phyloP scores from a whole-genome alignment of 92 coral and sea anemone genomes.

The Siderastrea siderea region DNA sequence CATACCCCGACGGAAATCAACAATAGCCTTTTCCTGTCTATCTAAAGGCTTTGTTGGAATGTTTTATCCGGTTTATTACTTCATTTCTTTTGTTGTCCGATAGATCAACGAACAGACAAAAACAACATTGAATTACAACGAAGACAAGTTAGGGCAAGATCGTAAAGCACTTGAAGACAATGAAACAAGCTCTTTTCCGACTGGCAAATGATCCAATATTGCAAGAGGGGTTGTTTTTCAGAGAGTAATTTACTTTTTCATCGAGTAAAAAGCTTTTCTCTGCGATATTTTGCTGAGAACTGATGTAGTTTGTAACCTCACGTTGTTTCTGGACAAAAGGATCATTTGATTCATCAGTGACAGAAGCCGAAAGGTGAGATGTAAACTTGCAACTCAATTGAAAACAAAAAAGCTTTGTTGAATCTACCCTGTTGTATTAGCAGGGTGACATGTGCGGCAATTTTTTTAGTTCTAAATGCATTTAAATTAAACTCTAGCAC shows the following conservation, averaged over 20 bases:
- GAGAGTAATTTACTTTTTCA: not conserved
- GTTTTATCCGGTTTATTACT: not conserved
- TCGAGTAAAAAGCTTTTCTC: not conserved
- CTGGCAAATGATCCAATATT: not conserved
- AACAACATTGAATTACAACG: not conserved
- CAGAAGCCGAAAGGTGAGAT: not conserved
- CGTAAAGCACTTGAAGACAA: not conserved
- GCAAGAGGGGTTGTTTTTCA: no score
- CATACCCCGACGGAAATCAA: not conserved
- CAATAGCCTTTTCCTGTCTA: constrained; percentile 7
- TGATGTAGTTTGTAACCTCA: not conserved
- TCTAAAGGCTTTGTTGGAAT: not conserved
- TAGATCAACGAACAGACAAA: not conserved
- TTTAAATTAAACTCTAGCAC: not conserved
- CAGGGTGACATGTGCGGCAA: not conserved
- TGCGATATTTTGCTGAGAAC: not conserved
- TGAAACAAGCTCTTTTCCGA: not conserved
- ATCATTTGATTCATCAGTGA: not conserved
- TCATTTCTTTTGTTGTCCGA: constrained; percentile 4
- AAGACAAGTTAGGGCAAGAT: constrained; percentile 23
- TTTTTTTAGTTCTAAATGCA: no score
- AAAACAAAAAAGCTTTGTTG: not conserved
- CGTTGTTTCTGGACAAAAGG: not conserved
- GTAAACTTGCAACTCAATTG: not conserved
- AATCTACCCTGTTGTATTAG: not conserved